Evolutionary conservation across 2,888 invertebrate genomes (phyloP), one percentile per base, ranked within the genome.

Genomic region (Monoplex corrugatus): DNA sequence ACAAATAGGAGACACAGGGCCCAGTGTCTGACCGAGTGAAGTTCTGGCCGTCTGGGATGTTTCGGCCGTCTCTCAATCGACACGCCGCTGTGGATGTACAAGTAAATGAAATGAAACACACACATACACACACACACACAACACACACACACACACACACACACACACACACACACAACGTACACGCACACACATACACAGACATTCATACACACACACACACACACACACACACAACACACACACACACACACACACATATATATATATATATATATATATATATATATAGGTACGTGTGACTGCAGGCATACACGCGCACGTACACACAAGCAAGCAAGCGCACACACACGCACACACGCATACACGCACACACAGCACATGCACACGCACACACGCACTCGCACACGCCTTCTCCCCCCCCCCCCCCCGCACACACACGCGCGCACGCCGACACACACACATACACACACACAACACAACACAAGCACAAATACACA

Each of bases 1-100:
- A 89, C 38, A 45, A 5, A 84, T 78, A 87, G 38, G 28, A 72
- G 50, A 85, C 84, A 50, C 89, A 89, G 19, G 83, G 87, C 13
- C 87, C 87, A 8, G 89, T 78, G 38, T 32, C 32, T 13, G 45
- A 19, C 28, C 84, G 75, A 0, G 84, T 87, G 78, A 89, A 89
- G 57, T 80, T 87, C 32, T 50, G 50, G 0, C 89, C 89, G 38
- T 89, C 87, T 23, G 40, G 19, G 13, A 87, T 63, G 35, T 28
- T 84, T 0, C 84, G 28, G 1, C 89, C 89, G 44, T 89, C 85
- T 16, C 2, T 32, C n/a, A 82, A n/a, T n/a, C 82, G 82, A n/a
- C 82, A 82, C 0, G 28, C n/a, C 10, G 45, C 82, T 80, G 28
- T 5, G 28, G n/a, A n/a, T n/a, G n/a, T n/a, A 80, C 40, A 78